A percentile compares a stretch with the other conserved stretches of the same genome.
Evolutionary conservation across 2,797 vertebrate species (phyloP).

Genomic region (Toxotes lorentzi): DNA sequence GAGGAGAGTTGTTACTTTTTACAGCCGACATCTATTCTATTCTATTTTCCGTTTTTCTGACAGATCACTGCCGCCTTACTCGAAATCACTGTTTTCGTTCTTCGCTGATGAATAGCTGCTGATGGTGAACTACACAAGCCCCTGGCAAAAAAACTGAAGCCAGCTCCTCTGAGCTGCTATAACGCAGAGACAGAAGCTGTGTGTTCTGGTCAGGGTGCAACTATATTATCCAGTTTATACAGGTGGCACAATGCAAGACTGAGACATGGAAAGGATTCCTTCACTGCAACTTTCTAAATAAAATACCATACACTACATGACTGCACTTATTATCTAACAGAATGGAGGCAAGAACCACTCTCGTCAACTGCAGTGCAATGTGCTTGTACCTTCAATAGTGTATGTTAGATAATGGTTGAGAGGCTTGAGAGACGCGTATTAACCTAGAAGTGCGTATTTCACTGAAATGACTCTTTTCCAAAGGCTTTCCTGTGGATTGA

Average conservation of each 20-base stretch:
- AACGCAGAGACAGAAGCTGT: slow-evolving; percentile 15
- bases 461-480: slow-evolving; percentile 30
- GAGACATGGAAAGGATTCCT: slow-evolving; percentile 3
- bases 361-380: slow-evolving; percentile 17
- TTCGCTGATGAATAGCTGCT: slow-evolving; percentile 62
- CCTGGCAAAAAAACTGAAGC: slow-evolving; percentile 58
- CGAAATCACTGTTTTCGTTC: slow-evolving; percentile 43
- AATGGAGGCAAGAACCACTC: slow-evolving; percentile 18
- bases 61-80: slow-evolving; percentile 24
- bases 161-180: slow-evolving; percentile 31
- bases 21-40: slow-evolving; percentile 18
- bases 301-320: slow-evolving; percentile 14
- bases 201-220: slow-evolving; percentile 8
- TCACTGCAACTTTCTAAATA: slow-evolving; percentile 20
- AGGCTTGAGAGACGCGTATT: slow-evolving; percentile 37
- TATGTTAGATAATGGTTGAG: slow-evolving; percentile 37
- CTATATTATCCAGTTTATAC: slow-evolving; percentile 29
- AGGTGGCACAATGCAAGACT: slow-evolving; percentile 7
- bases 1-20: slow-evolving; percentile 43
- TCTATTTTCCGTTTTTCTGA: slow-evolving; percentile 31
- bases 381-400: slow-evolving; percentile 33
- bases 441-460: slow-evolving; percentile 22
- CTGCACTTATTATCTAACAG: slow-evolving; percentile 11
- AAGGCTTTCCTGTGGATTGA: slow-evolving; percentile 21
- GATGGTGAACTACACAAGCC: slow-evolving; percentile 60